A percentile compares a stretch with the other conserved stretches of the same genome.
These are phyloP conservation scores for Strigamia crassipes DNA, from an alignment of 2,888 invertebrate species.

Conservation along the genomic window DNA sequence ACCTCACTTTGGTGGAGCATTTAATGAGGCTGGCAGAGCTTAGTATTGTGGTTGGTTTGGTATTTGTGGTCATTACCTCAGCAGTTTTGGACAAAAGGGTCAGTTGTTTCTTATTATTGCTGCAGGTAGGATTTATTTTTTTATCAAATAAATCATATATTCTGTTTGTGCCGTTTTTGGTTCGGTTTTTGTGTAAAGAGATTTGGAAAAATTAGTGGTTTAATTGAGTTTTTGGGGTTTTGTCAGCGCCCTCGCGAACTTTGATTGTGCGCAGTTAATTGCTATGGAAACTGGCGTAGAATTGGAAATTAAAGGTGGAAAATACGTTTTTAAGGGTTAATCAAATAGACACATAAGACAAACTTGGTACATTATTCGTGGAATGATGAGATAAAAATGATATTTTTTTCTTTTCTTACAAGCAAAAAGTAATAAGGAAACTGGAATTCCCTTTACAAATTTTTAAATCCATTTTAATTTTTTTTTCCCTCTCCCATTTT, in stretches of 20 bases:
- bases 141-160: too few relatives aligned
- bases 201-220: too few relatives aligned
- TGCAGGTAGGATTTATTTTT: background rate
- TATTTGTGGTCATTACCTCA: constrained; percentile 1
- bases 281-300: too few relatives aligned
- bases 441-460: background rate
- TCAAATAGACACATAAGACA: too few relatives aligned
- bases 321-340: too few relatives aligned
- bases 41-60: background rate
- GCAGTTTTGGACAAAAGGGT: background rate
- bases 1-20: background rate
- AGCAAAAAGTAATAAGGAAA: background rate
- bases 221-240: too few relatives aligned
- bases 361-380: too few relatives aligned
- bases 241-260: too few relatives aligned
- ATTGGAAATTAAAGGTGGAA: too few relatives aligned
- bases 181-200: too few relatives aligned
- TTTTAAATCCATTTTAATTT: constrained; percentile 10
- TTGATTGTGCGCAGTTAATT: too few relatives aligned
- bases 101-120: background rate
- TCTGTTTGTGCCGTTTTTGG: too few relatives aligned
- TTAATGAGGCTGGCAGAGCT: background rate
- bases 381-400: background rate
- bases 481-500: background rate
- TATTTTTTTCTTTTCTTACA: background rate